Evolutionary conservation across 1,140 invertebrate genomes (phyloP).

Genomic region (Mizuhopecten yessoensis): DNA sequence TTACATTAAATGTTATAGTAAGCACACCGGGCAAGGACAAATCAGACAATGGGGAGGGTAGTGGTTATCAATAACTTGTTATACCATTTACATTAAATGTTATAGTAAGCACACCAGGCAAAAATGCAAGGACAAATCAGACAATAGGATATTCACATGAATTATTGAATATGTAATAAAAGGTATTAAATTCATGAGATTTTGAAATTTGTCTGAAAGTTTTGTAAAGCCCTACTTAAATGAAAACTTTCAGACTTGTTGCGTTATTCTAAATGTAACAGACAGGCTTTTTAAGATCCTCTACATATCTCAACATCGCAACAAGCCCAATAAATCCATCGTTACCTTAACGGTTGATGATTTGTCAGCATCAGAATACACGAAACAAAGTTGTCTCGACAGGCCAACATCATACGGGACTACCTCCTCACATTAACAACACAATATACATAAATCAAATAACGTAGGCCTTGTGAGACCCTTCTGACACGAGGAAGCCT

Average conservation of each 20-base stretch:
- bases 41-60: not conserved
- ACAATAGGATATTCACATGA: too few relatives aligned
- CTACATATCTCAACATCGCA: not conserved
- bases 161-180: too few relatives aligned
- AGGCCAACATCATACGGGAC: not conserved
- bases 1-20: not conserved
- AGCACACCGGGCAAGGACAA: not conserved
- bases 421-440: not conserved
- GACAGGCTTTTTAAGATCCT: not conserved
- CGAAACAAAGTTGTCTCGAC: not conserved
- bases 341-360: not conserved
- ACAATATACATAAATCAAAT: conserved; percentile 1
- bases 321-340: not conserved
- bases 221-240: not conserved
- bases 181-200: too few relatives aligned
- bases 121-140: too few relatives aligned
- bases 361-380: too few relatives aligned
- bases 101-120: not conserved
- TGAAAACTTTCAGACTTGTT: not conserved
- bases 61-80: not conserved
- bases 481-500: not conserved
- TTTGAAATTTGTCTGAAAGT: not conserved
- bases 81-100: too few relatives aligned
- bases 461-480: not conserved
- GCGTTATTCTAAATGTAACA: not conserved